Percentiles rank a stretch among this genome's conserved stretches.
These are phyloP conservation scores for Thermophis baileyi DNA, from an alignment of 2,113 vertebrate species.

Conservation along the genomic window DNA sequence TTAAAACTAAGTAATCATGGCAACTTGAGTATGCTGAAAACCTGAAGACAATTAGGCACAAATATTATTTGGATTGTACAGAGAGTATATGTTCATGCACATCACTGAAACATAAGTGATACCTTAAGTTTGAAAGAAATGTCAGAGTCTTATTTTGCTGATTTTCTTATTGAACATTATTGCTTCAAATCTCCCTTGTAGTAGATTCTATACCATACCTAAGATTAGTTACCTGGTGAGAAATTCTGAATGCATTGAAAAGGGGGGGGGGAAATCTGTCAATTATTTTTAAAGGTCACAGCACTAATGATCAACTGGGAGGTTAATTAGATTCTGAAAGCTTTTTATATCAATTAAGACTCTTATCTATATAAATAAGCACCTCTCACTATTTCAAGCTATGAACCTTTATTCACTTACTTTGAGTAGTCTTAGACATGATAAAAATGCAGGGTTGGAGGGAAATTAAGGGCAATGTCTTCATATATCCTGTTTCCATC, in stretches of 20 bases:
- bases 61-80: background rate
- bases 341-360: constrained; percentile 78
- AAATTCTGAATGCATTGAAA: constrained; percentile 73
- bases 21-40: background rate
- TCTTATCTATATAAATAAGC: constrained; percentile 72
- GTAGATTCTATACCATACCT: constrained; percentile 30
- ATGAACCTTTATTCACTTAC: background rate
- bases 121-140: constrained; percentile 47
- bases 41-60: background rate
- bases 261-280: constrained; percentile 73
- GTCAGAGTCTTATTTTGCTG: constrained; percentile 64
- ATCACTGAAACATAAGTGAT: constrained; percentile 45
- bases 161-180: constrained; percentile 70
- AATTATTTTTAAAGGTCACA: constrained; percentile 98
- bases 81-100: constrained; percentile 47
- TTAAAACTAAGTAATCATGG: background rate
- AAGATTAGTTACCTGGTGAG: constrained; percentile 65
- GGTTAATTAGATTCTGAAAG: constrained; percentile 97
- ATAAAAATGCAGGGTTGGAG: background rate
- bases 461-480: background rate
- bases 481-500: background rate
- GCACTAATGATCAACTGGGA: constrained; percentile 95
- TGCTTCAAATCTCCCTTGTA: constrained; percentile 66
- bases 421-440: background rate
- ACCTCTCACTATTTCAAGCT: constrained; percentile 40